These are phyloP conservation scores for Aculops lycopersici DNA, from an alignment of 1,140 invertebrate species.

Conservation along the genomic window DNA sequence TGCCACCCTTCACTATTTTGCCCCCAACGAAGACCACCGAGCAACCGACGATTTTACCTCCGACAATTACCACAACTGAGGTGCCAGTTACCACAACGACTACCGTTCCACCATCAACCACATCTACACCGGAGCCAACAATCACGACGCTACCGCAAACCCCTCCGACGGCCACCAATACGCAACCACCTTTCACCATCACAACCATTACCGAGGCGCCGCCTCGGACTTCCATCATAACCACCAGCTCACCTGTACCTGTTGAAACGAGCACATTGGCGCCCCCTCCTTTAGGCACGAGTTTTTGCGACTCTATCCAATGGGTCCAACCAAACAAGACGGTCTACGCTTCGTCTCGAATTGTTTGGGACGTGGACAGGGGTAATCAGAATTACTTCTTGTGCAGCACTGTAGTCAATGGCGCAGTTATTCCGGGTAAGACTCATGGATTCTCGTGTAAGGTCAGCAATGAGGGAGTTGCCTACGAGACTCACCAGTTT, in stretches of 20 bases:
- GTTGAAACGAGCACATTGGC: background rate
- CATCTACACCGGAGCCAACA: too few relatives aligned
- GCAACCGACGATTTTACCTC: background rate
- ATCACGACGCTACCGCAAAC: background rate
- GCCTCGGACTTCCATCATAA: background rate
- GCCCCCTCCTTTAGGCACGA: background rate
- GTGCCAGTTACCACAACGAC: background rate
- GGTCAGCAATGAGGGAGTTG: background rate
- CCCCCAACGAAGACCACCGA: background rate
- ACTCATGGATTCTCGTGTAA: background rate
- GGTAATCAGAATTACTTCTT: background rate
- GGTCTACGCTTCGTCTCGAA: background rate
- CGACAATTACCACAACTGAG: too few relatives aligned
- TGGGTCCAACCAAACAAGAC: background rate
- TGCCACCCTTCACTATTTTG: background rate
- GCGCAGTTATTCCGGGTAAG: background rate
- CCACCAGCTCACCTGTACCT: background rate
- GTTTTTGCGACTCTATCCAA: background rate
- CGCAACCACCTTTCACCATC: background rate
- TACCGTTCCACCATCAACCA: too few relatives aligned
- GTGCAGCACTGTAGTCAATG: background rate
- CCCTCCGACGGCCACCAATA: background rate
- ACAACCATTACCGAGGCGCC: background rate
- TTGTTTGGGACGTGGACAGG: background rate
- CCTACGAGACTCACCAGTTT: background rate